Conservation (phyloP, 2,113 vertebrate genomes). For the Cricetomys ansorgei region DNA sequence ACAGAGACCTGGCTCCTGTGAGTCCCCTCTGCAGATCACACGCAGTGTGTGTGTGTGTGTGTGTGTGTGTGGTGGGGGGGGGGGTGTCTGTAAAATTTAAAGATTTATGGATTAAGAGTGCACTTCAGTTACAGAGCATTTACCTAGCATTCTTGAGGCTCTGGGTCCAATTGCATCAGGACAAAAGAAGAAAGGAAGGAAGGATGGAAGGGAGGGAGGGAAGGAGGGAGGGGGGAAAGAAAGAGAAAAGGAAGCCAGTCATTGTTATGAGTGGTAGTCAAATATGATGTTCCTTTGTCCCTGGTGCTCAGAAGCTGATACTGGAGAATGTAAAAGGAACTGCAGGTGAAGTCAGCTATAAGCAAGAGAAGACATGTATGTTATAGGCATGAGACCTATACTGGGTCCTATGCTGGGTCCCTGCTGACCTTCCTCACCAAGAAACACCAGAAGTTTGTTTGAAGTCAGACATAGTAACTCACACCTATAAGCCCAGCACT, state of each 20-base stretch:
- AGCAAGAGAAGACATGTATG: not conserved
- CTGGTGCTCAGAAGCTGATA: not conserved
- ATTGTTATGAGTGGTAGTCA: not conserved
- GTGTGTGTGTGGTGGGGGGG: too few relatives aligned
- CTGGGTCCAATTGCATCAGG: not conserved
- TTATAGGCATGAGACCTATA: not conserved
- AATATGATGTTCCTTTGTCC: not conserved
- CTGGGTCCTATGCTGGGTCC: not conserved
- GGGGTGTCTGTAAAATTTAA: not conserved
- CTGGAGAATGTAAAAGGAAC: not conserved
- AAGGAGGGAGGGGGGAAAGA: too few relatives aligned
- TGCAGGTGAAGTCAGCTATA: not conserved
- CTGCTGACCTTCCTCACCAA: not conserved
- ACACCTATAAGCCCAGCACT: not conserved
- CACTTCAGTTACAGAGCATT: not conserved
- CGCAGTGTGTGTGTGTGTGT: not conserved
- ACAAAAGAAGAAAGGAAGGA: not conserved
- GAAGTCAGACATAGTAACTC: not conserved
- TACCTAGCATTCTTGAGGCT: not conserved
- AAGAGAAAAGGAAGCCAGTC: not conserved
- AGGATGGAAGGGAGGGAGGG: not conserved
- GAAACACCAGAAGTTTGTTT: not conserved
- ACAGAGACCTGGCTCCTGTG: not conserved
- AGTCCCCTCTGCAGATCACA: not conserved
- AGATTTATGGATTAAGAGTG: not conserved